Base-by-base conservation (phyloP, 2,113 vertebrate genomes). In the Campylorhamphus procurvoides region DNA sequence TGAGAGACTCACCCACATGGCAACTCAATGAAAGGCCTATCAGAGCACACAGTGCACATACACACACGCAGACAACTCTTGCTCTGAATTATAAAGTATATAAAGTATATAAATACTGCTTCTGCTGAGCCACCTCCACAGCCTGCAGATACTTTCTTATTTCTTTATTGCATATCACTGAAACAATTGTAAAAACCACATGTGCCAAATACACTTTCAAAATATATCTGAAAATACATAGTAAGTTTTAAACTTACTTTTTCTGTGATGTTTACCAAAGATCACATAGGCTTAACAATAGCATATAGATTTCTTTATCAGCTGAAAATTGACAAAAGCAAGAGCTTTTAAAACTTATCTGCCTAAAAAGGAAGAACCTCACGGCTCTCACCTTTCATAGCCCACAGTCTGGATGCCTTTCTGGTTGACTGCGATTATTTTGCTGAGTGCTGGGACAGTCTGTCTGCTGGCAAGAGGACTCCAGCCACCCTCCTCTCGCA, bases 371-470 rank as follows among this genome's bases (percentile, higher is more conserved):
- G 68, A 95, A 90, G 83, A 71, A 72, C 9, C 44, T 93, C 86
- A 69, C 5, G 3, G 69, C 68, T 88, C 94, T 92, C 90, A 96
- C 85, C 93, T 95, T 96, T 81, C 88, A 84, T 20, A 81, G 73
- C n/a, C 59, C 90, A 71, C 67, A 92, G 85, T 93, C 94, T 90
- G 93, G 79, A 95, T 93, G 94, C 95, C 96, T 96, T 96, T 96
- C 96, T 97, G 94, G 85, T 95, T 96, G 93, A 96, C 76, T 93
- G 96, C 76, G 87, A 27, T 64, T 92, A 90, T 95, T 97, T 82
- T 94, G 94, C 93, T 96, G 90, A 94, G 73, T 17, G 25, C 80
- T 84, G 85, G 94, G 88, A 95, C 88, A 89, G 76, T 76, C 93
- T 90, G 95, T 92, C 93, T 96, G 96, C 92, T 92, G 60, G 85